These are phyloP conservation scores for Rhineura floridana DNA, from an alignment of 2,113 vertebrate genomes.

Conservation along the genomic window DNA sequence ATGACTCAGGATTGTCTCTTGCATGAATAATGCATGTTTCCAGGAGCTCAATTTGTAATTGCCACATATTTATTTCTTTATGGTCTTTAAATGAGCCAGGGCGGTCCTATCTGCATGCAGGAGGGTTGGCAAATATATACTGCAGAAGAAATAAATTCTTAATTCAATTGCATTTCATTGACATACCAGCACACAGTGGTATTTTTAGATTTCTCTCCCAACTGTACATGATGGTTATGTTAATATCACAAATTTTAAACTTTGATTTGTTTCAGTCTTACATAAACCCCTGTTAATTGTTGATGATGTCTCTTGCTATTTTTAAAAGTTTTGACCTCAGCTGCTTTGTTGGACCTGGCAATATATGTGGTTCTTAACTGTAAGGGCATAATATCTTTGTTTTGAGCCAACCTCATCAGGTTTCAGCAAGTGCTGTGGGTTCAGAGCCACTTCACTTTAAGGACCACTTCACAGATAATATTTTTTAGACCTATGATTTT, in stretches of 20 bases:
- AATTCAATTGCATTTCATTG: neutral
- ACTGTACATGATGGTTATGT: neutral
- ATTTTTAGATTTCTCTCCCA: neutral
- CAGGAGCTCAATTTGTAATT: neutral
- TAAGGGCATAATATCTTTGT: neutral
- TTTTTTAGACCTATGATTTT: neutral
- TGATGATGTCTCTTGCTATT: neutral
- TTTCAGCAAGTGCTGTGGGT: neutral
- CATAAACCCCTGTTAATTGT: neutral
- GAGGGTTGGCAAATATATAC: conserved; percentile 17
- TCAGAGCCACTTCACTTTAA: neutral
- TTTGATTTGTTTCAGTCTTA: neutral
- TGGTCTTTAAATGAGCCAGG: conserved; percentile 47
- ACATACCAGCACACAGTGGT: neutral
- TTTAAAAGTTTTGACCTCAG: neutral
- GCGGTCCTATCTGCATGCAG: neutral
- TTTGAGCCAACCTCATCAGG: neutral
- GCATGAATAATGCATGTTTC: conserved; percentile 57
- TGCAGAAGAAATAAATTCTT: conserved; percentile 1
- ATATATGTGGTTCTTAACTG: neutral
- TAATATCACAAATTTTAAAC: neutral
- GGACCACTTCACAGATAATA: neutral
- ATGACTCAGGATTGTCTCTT: conserved; percentile 50
- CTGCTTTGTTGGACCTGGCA: neutral
- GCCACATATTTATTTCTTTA: conserved; percentile 52